Evolutionary conservation across 2,113 vertebrate genomes (phyloP).

Genomic region (Gymnocephalus cernua): DNA sequence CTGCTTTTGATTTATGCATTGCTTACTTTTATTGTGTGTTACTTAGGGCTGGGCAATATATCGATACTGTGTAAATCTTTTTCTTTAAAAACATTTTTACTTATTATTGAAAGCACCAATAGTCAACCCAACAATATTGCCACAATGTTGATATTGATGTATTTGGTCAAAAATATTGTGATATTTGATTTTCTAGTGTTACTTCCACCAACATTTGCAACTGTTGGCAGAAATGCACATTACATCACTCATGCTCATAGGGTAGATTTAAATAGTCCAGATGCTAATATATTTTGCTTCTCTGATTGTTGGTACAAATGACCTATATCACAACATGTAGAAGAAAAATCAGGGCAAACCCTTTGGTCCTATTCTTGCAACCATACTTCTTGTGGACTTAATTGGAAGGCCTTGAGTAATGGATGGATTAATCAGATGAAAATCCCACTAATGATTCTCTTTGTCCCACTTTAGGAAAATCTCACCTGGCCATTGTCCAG

Average conservation of each 20-base stretch:
- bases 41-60: no score
- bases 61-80: no score
- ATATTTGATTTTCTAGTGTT: no score
- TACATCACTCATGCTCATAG: no score
- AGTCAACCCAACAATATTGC: no score
- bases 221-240: not conserved
- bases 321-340: no score
- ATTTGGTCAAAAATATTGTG: no score
- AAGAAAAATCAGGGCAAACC: no score
- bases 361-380: not conserved
- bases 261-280: not conserved
- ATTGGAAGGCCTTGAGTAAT: not conserved
- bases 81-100: no score
- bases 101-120: no score
- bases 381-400: not conserved
- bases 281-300: not conserved
- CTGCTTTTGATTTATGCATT: not conserved
- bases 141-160: no score
- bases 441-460: not conserved
- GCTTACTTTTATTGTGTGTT: not conserved
- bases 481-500: slow-evolving; percentile 98
- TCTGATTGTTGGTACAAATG: not conserved
- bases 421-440: not conserved
- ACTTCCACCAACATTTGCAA: not conserved
- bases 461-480: slow-evolving; percentile 88